Conservation (phyloP, 2,113 vertebrate genomes). For the Corvus cornix region DNA sequence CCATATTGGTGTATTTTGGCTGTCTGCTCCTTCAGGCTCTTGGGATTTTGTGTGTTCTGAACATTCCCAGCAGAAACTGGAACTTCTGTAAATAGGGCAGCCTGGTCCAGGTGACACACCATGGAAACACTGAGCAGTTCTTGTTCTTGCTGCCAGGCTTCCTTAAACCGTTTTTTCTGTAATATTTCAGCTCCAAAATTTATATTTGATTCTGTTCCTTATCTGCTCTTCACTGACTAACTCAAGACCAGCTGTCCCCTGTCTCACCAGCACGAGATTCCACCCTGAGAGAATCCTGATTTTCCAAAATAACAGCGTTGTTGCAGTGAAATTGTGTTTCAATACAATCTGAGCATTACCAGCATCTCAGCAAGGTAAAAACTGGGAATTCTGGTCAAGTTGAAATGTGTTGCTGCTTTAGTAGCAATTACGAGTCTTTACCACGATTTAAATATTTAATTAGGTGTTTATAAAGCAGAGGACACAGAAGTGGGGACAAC, state of each 20-base stretch:
- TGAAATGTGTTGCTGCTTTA: neutral
- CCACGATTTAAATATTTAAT: constrained; percentile 33
- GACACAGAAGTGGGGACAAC: neutral
- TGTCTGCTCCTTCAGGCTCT: neutral
- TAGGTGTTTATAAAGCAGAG: neutral
- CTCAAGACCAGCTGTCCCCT: constrained; percentile 53
- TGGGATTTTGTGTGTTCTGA: constrained; percentile 48
- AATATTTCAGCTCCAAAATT: neutral
- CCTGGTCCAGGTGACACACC: constrained; percentile 11
- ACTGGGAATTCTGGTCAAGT: neutral
- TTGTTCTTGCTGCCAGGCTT: neutral
- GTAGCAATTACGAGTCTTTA: neutral
- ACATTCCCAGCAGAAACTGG: constrained; percentile 43
- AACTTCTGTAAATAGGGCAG: constrained; percentile 13
- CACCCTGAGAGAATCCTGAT: neutral
- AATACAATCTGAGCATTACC: neutral
- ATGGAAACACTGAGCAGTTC: constrained; percentile 10
- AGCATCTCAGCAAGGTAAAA: constrained; percentile 8
- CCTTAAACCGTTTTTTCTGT: neutral
- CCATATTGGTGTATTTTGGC: constrained; percentile 5
- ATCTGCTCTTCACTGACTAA: neutral
- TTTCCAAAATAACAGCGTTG: neutral
- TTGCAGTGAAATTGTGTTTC: constrained; percentile 30
- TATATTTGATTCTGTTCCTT: neutral
- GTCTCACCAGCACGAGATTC: constrained; percentile 26